A percentile compares a stretch with the other conserved stretches of the same genome.
Conservation (phyloP, 2,113 vertebrate genomes). For the Physeter macrocephalus region DNA sequence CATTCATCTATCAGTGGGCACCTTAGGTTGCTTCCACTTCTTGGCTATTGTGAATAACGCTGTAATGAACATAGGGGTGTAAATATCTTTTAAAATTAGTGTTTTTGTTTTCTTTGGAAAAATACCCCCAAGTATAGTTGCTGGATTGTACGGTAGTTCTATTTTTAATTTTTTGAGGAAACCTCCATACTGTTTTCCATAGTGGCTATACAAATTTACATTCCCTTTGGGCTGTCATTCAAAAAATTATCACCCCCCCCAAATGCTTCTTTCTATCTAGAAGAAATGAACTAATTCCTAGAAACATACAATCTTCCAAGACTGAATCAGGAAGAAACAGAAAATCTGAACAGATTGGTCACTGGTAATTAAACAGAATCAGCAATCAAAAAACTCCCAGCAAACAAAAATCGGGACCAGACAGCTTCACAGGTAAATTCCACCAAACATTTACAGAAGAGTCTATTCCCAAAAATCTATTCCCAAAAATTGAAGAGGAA, state of each 20-base stretch:
- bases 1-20: background rate
- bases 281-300: background rate
- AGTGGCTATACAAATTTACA: background rate
- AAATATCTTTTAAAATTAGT: background rate
- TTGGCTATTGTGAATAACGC: background rate
- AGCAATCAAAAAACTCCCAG: background rate
- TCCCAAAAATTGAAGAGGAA: background rate
- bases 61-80: background rate
- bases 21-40: background rate
- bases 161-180: background rate
- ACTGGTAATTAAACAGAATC: background rate
- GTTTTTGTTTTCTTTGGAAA: background rate
- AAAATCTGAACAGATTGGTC: background rate
- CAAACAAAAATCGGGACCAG: background rate
- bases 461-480: background rate
- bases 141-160: background rate
- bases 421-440: background rate
- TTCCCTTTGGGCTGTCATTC: background rate
- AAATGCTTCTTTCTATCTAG: background rate
- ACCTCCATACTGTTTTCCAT: background rate
- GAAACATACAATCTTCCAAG: background rate
- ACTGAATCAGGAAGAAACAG: background rate
- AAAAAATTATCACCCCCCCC: background rate
- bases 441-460: background rate
- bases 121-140: background rate